phyloP scores from a whole-genome alignment of 1,140 invertebrate species.

The Ceratina australensis region DNA sequence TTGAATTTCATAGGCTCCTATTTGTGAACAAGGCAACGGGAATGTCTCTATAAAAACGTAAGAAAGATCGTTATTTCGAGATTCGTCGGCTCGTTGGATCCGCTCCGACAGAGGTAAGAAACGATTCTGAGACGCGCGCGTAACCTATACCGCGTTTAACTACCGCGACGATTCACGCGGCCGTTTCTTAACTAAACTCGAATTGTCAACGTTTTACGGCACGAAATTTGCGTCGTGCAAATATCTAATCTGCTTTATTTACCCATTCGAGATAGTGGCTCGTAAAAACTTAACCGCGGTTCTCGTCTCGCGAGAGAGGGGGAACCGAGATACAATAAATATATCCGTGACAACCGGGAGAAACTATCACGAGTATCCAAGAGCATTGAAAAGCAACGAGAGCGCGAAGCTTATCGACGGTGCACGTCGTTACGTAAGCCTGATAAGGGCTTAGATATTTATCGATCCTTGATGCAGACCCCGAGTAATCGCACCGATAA shows the following conservation, averaged over 20 bases:
- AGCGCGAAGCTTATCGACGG: constrained; percentile 24
- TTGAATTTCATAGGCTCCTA: too few relatives aligned
- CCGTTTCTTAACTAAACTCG: too few relatives aligned
- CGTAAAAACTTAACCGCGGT: neutral
- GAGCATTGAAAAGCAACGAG: neutral
- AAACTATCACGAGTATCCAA: too few relatives aligned
- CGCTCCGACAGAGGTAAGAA: neutral
- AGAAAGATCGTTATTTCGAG: constrained; percentile 25
- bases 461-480: constrained; percentile 30
- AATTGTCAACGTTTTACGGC: neutral
- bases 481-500: constrained; percentile 32
- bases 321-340: neutral
- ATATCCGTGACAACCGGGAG: neutral
- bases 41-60: constrained; percentile 32
- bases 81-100: constrained; percentile 39
- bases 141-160: neutral
- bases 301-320: neutral
- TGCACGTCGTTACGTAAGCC: constrained; percentile 31
- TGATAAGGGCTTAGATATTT: constrained; percentile 41
- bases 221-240: neutral
- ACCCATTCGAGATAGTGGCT: neutral
- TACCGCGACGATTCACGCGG: constrained; percentile 1
- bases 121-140: neutral
- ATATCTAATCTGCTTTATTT: constrained; percentile 3
- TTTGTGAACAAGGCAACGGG: neutral